These are phyloP conservation scores for Strigops habroptila DNA, from an alignment of 2,113 vertebrate species.

Conservation along the genomic window DNA sequence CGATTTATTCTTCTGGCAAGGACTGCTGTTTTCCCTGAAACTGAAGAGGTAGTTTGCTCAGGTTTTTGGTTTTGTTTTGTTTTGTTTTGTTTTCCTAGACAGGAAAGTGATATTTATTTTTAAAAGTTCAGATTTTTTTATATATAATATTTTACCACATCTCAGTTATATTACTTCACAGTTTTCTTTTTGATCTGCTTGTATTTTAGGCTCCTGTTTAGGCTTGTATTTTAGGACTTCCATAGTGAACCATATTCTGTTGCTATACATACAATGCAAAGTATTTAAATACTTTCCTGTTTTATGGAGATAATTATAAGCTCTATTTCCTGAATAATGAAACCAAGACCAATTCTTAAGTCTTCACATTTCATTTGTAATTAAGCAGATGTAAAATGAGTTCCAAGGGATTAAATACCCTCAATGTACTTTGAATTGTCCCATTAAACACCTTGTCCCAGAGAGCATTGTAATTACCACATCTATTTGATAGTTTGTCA, in stretches of 20 bases:
- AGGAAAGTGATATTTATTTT: neutral
- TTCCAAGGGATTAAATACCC: constrained; percentile 43
- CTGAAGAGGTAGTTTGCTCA: neutral
- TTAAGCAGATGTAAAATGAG: constrained; percentile 46
- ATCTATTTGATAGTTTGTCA: neutral
- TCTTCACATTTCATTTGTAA: constrained; percentile 32
- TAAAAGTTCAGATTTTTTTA: neutral
- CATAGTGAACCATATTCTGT: neutral
- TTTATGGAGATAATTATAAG: constrained; percentile 57
- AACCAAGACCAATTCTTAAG: constrained; percentile 21
- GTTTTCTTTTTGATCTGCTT: constrained; percentile 1
- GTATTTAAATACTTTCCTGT: constrained; percentile 34
- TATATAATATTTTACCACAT: neutral
- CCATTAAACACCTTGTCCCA: constrained; percentile 42
- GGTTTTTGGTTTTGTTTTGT: neutral
- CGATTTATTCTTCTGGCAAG: constrained; percentile 66
- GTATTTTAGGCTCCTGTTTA: neutral
- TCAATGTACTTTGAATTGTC: constrained; percentile 46
- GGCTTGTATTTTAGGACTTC: too few relatives aligned
- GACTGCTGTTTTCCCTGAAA: constrained; percentile 33
- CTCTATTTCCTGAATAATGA: constrained; percentile 53
- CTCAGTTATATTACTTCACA: neutral
- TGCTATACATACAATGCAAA: constrained; percentile 21
- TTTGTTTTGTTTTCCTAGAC: neutral
- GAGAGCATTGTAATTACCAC: constrained; percentile 26